phyloP scores from a whole-genome alignment of 2,888 invertebrate species.

The Gasteruption jaculator region DNA sequence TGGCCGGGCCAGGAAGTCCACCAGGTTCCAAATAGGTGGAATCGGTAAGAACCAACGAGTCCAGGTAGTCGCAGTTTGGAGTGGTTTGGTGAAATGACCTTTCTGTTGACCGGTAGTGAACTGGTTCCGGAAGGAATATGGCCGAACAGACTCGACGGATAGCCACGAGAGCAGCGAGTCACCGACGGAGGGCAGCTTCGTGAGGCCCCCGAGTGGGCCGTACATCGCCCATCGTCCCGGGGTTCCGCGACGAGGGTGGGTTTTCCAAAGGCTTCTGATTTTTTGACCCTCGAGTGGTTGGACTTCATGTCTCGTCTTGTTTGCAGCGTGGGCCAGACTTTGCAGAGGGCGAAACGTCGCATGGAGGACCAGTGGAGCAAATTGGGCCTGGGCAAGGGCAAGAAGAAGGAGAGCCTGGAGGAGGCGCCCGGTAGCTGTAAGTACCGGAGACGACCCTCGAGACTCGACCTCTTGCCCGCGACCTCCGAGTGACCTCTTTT shows the following conservation, averaged over 20 bases:
- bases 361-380: constrained; percentile 86
- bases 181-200: constrained; percentile 54
- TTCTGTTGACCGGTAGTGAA: constrained; percentile 53
- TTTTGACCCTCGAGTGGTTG: neutral
- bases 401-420: constrained; percentile 85
- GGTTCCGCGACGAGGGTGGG: neutral
- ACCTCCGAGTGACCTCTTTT: neutral
- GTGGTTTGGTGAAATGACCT: neutral
- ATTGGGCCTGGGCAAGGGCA: constrained; percentile 76
- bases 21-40: constrained; percentile 66
- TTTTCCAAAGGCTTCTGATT: neutral
- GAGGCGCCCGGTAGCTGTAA: constrained; percentile 76
- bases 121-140: constrained; percentile 58
- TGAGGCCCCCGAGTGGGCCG: constrained; percentile 53
- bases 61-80: constrained; percentile 3
- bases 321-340: constrained; percentile 61
- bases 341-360: constrained; percentile 78
- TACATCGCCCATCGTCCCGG: constrained; percentile 49
- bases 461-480: neutral
- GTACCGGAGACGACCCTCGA: constrained; percentile 33
- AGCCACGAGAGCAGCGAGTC: constrained; percentile 58
- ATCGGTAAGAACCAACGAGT: constrained; percentile 67
- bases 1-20: constrained; percentile 52
- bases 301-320: constrained; percentile 7
- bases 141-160: constrained; percentile 54